A percentile compares a stretch with the other conserved stretches of the same genome.
These are phyloP conservation scores for Thamnaconus septentrionalis DNA, from an alignment of 2,113 vertebrate species.

Conservation along the genomic window DNA sequence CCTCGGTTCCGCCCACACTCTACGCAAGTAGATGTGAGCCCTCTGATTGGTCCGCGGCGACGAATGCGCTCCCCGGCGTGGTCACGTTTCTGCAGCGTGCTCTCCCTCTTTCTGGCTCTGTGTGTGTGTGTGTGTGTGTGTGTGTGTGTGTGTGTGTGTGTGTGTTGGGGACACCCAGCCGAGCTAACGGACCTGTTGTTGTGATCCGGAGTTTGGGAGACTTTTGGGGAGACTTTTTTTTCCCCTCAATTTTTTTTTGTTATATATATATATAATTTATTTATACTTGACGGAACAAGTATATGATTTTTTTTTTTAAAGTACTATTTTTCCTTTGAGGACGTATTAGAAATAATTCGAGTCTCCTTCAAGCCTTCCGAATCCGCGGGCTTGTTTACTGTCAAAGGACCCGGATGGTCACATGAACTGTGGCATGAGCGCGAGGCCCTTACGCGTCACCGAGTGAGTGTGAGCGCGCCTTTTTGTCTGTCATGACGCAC, in stretches of 20 bases:
- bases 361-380: not conserved
- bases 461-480: not conserved
- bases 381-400: conserved; percentile 18
- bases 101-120: not conserved
- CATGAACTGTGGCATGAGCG: conserved; percentile 56
- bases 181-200: too few relatives aligned
- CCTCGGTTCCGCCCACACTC: conserved; percentile 36
- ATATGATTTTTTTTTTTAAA: too few relatives aligned
- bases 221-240: too few relatives aligned
- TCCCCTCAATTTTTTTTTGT: too few relatives aligned
- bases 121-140: too few relatives aligned
- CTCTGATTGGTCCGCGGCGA: conserved; percentile 44
- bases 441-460: conserved; percentile 5
- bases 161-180: too few relatives aligned
- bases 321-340: too few relatives aligned
- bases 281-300: not conserved
- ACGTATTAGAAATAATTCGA: not conserved
- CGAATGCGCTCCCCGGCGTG: conserved; percentile 21
- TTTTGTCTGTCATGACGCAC: not conserved
- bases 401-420: conserved; percentile 70
- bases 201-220: too few relatives aligned
- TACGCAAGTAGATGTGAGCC: conserved; percentile 6
- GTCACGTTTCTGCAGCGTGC: conserved; percentile 79
- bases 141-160: too few relatives aligned
- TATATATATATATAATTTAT: too few relatives aligned